Evolutionary conservation across 2,888 invertebrate species (phyloP).

Genomic region (Apamea monoglypha): DNA sequence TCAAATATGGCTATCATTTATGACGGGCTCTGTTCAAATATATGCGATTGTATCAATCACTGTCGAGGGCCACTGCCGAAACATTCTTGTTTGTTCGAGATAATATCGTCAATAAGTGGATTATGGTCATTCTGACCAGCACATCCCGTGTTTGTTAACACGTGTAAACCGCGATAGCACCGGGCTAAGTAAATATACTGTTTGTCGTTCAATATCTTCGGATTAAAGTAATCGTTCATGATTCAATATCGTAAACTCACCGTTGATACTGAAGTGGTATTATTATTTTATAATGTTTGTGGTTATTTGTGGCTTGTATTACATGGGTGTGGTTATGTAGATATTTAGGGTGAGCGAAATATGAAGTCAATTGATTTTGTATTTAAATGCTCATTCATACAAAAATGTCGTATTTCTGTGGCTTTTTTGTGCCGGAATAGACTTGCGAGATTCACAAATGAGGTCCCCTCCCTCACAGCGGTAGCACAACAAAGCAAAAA

Average conservation of each 20-base stretch:
- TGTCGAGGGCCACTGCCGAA: constrained; percentile 71
- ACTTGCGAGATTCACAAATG: not conserved
- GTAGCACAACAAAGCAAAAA: constrained; percentile 51
- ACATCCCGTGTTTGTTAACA: constrained; percentile 80
- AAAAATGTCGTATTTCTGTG: not conserved
- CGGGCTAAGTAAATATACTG: constrained; percentile 64
- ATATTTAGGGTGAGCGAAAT: not conserved
- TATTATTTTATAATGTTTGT: constrained; percentile 62
- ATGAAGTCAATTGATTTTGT: not conserved
- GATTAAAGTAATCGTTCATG: constrained; percentile 68
- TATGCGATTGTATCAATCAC: constrained; percentile 76
- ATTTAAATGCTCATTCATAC: not conserved
- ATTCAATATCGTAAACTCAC: constrained; percentile 57
- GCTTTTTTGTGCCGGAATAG: not conserved
- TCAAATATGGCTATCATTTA: constrained; percentile 59
- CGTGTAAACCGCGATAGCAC: constrained; percentile 75
- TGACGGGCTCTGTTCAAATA: constrained; percentile 62
- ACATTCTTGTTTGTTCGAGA: constrained; percentile 72
- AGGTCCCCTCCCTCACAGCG: not conserved
- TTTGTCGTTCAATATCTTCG: constrained; percentile 62
- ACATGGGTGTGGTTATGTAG: constrained; percentile 4
- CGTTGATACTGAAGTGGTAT: constrained; percentile 37
- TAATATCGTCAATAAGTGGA: constrained; percentile 83
- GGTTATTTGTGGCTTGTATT: constrained; percentile 39
- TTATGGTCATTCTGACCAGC: constrained; percentile 80